Evolutionary conservation across 2,797 vertebrate species (phyloP), one percentile per base, ranked within the genome.

Genomic region (Pteropus rufus): DNA sequence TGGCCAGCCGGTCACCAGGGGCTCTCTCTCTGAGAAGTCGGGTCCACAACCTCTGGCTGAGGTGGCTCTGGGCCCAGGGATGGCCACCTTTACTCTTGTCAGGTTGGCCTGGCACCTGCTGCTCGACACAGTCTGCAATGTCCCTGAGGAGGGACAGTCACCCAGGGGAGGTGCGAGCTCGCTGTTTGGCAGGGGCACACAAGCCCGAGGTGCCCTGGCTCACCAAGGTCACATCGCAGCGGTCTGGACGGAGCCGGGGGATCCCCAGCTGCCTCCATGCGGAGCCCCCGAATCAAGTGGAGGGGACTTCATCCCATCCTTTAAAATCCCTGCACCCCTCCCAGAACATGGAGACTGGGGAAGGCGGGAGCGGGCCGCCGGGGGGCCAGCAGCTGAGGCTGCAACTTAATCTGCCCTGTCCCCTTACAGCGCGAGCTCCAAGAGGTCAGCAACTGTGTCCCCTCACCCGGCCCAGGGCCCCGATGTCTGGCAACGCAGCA

Each of bases 401-500:
- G 84, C 85, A 65, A 23, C 54, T 73, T 52, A 23, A 9, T 34
- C 9, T 19, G 46, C 12, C 90, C 49, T 3, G 52, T 54, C 67
- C 69, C 81, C 85, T 49, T 26, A 29, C n/a, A 5, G 88, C 26
- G 0, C 41, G 39, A 52, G 85, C 36, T 75, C 94, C 91, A 16
- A 62, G 91, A 97, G 96, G 97, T 89, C 94, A 72, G 89, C 79
- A 65, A 44, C 72, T 21, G 60, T 36, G 92, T 86, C 95, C 93
- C 97, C 82, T 56, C 64, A 64, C 36, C 87, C 75, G 34, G 49
- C 75, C 89, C 86, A 69, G 86, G 84, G 83, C 89, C 97, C 94
- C 93, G 94, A 34, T 87, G 93, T 88, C 97, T 93, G 96, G 94
- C 93, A 10, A 97, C 96, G 97, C 97, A 97, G 97, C 96, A 94